phyloP scores from a whole-genome alignment of 2,888 invertebrate genomes.

The Chydorus sphaericus region DNA sequence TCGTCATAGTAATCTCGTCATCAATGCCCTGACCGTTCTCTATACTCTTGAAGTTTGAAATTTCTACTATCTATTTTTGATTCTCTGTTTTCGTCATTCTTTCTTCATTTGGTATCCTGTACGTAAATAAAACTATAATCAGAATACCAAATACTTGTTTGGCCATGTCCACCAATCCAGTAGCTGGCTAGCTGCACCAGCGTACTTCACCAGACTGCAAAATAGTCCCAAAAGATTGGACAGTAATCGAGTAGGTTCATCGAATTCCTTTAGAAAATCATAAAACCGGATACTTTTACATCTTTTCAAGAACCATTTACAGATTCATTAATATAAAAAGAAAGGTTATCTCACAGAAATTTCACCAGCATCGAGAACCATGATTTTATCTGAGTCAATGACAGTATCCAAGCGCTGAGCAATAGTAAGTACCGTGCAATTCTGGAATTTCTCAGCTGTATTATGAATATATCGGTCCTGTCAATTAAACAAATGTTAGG shows the following conservation, averaged over 20 bases:
- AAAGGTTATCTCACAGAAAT: slow-evolving; percentile 17
- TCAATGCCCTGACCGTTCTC: no score
- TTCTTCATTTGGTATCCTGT: no score
- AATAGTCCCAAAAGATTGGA: neutral
- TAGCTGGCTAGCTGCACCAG: slow-evolving; percentile 6
- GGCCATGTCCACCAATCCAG: neutral
- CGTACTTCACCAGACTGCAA: slow-evolving; percentile 2
- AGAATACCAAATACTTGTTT: no score
- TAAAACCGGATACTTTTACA: neutral
- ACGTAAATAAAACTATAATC: no score
- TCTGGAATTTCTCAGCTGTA: slow-evolving; percentile 38
- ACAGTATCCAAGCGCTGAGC: slow-evolving; percentile 15
- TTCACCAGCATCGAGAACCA: slow-evolving; percentile 17
- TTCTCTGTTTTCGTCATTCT: no score
- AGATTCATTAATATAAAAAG: no score
- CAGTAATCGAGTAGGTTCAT: neutral
- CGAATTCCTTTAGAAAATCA: slow-evolving; percentile 1
- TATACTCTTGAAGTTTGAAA: no score
- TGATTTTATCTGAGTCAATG: slow-evolving; percentile 12
- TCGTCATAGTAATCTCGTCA: no score
- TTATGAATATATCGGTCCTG: slow-evolving; percentile 70
- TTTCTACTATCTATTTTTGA: no score
- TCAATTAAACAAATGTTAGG: no score
- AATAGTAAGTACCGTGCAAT: slow-evolving; percentile 14
- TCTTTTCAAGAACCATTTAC: no score